Evolutionary conservation across 1,140 invertebrate genomes (phyloP).

Genomic region (Epicauta chinensis): DNA sequence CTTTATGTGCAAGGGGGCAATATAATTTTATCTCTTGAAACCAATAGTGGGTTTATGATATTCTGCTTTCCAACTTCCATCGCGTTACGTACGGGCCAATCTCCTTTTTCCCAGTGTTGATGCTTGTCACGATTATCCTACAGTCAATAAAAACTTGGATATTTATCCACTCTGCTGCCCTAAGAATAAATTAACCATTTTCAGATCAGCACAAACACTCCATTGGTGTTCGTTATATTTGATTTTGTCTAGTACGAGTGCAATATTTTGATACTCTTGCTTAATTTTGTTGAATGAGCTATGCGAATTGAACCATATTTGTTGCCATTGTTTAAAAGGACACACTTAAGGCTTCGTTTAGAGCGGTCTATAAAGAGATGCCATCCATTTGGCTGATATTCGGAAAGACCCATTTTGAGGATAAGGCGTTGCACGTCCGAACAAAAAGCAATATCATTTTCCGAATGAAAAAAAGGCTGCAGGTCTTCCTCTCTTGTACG

Average conservation of each 20-base stretch:
- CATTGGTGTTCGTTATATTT: too few species aligned
- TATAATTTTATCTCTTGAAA: slow-evolving; percentile 26
- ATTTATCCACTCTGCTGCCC: slow-evolving; percentile 38
- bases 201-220: too few species aligned
- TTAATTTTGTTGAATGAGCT: too few species aligned
- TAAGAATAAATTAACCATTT: slow-evolving; percentile 10
- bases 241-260: too few species aligned
- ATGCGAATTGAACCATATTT: neutral
- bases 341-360: neutral
- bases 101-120: slow-evolving; percentile 21
- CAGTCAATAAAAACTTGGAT: slow-evolving; percentile 34
- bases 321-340: neutral
- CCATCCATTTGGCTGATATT: too few species aligned
- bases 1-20: too few species aligned
- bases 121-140: slow-evolving; percentile 31
- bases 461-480: too few species aligned
- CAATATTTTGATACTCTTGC: too few species aligned
- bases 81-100: slow-evolving; percentile 21
- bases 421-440: too few species aligned
- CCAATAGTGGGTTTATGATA: slow-evolving; percentile 25
- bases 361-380: neutral
- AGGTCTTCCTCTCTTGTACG: too few species aligned
- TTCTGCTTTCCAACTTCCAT: slow-evolving; percentile 23
- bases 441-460: too few species aligned
- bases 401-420: too few species aligned